A percentile compares a stretch with the other conserved stretches of the same genome.
Evolutionary conservation across 2,797 vertebrate genomes (phyloP).

Genomic region (Micropoecilia bifurca): DNA sequence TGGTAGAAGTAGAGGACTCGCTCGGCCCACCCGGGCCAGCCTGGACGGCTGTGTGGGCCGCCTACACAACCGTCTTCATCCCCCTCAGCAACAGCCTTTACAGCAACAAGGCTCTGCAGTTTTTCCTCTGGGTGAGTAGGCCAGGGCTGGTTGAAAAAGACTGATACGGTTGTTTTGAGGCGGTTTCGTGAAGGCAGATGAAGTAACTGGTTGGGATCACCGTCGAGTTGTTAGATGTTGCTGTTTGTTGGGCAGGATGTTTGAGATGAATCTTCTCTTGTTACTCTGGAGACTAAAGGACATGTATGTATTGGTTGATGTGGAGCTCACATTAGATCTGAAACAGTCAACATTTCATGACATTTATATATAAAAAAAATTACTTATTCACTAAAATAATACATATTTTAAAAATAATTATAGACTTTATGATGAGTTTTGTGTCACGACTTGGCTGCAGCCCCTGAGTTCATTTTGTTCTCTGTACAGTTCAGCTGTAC

Average conservation of each 20-base stretch:
- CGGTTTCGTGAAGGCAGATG: slow-evolving; percentile 1
- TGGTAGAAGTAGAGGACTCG: slow-evolving; percentile 70
- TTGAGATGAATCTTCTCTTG: background rate
- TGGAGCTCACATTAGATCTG: background rate
- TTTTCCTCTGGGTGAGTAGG: slow-evolving; percentile 84
- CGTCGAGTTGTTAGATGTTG: background rate
- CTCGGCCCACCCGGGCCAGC: slow-evolving; percentile 59
- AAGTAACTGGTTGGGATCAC: slow-evolving; percentile 1
- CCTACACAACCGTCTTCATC: slow-evolving; percentile 84
- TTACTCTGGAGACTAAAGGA: background rate
- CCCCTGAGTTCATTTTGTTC: slow-evolving; percentile 9
- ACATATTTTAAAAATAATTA: background rate
- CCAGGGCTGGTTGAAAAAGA: slow-evolving; percentile 4
- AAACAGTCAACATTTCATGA: background rate
- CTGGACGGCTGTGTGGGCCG: slow-evolving; percentile 79
- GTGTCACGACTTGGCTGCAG: background rate
- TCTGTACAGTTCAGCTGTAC: slow-evolving; percentile 38
- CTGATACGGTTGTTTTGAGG: background rate
- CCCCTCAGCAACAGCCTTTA: slow-evolving; percentile 83
- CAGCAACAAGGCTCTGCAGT: slow-evolving; percentile 83
- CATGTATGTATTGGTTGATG: background rate
- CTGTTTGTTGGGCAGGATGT: slow-evolving; percentile 1
- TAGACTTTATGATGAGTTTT: background rate
- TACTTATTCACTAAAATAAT: background rate
- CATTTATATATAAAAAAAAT: background rate